These are phyloP conservation scores for Sebastes nivosus DNA, from an alignment of 2,797 vertebrate species.

Conservation along the genomic window DNA sequence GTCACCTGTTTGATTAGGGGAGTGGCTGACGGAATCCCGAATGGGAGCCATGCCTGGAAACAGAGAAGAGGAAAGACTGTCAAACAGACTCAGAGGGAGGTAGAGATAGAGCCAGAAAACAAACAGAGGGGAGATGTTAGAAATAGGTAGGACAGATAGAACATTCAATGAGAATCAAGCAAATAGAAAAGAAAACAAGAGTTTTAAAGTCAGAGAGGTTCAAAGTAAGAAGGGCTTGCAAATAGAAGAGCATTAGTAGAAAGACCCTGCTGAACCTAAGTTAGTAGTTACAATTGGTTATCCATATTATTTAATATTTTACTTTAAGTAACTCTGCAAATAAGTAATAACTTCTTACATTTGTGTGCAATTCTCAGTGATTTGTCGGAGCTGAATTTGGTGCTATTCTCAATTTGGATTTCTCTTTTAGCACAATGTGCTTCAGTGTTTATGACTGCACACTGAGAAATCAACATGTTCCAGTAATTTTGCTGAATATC, in stretches of 20 bases:
- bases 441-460: background rate
- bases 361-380: background rate
- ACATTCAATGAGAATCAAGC: conserved; percentile 34
- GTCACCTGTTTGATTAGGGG: conserved; percentile 97
- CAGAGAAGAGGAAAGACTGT: conserved; percentile 74
- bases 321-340: background rate
- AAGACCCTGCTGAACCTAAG: background rate
- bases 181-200: conserved; percentile 15
- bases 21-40: conserved; percentile 97
- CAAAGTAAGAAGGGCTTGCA: conserved; percentile 16
- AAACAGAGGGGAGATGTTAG: conserved; percentile 27
- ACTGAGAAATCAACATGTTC: background rate
- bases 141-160: conserved; percentile 20
- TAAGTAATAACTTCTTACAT: background rate
- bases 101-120: conserved; percentile 27
- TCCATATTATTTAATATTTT: background rate
- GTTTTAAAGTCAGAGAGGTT: background rate
- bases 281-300: background rate
- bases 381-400: background rate
- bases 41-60: conserved; percentile 95
- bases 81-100: conserved; percentile 65
- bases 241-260: conserved; percentile 17
- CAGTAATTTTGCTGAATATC: background rate
- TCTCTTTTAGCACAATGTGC: background rate
- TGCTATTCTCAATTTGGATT: background rate